A percentile compares a stretch with the other conserved stretches of the same genome.
Evolutionary conservation across 1,140 invertebrate genomes (phyloP).

Genomic region (Drosophila tani): DNA sequence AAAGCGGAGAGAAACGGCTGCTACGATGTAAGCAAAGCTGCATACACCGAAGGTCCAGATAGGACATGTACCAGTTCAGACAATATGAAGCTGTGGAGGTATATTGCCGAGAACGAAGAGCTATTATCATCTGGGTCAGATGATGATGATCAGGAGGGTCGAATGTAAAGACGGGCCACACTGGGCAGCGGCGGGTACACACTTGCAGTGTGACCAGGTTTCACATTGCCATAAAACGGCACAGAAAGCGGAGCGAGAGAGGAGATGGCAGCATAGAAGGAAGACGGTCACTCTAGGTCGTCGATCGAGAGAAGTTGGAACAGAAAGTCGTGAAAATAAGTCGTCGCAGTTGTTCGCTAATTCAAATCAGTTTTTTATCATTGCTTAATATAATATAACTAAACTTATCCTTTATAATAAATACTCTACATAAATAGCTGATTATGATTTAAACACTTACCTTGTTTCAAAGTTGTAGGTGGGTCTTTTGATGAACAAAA

Average conservation of each 20-base stretch:
- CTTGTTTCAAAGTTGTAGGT: constrained; percentile 92
- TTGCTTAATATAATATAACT: too few species aligned
- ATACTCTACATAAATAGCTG: too few species aligned
- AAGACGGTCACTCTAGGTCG: background rate
- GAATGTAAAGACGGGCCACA: background rate
- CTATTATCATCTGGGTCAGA: constrained; percentile 13
- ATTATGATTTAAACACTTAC: constrained; percentile 41
- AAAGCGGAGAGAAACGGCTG: background rate
- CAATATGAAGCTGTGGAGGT: constrained; percentile 1
- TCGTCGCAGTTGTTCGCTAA: too few species aligned
- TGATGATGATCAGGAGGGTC: constrained; percentile 13
- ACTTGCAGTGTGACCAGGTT: background rate
- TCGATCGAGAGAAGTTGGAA: background rate
- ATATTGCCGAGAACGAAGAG: background rate
- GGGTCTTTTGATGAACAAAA: constrained; percentile 93
- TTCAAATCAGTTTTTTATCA: too few species aligned
- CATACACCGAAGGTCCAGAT: too few species aligned
- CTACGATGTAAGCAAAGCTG: too few species aligned
- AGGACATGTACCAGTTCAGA: background rate
- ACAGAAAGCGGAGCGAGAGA: background rate
- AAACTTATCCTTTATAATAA: too few species aligned
- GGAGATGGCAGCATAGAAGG: background rate
- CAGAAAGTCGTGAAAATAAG: too few species aligned
- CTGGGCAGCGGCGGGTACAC: background rate
- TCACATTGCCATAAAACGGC: background rate